Evolutionary conservation across 2,797 vertebrate genomes (phyloP), one percentile per base, ranked within the genome.

Genomic region (Poecile montanus): DNA sequence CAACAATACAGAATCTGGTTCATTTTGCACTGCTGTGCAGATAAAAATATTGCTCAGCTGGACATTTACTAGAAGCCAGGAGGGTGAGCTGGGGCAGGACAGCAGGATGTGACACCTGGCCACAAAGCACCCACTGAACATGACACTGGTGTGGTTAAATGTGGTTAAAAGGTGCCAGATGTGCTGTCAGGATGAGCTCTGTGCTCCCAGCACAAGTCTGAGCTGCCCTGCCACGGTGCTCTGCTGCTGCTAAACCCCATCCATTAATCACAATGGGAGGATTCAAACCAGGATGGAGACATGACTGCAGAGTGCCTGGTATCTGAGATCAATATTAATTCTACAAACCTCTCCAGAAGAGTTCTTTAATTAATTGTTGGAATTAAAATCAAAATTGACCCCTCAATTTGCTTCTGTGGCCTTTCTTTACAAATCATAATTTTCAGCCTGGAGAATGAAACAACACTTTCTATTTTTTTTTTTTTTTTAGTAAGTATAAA

Each of bases 351-450:
- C 57, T 96, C 60, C 67, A 92, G 84, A 81, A 93, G 89, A 95
- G 89, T 90, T 96, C 83, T 85, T 97, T 97, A 97, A 97, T 96
- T 97, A 97, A 95, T 96, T 93, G 93, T 86, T 88, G 77, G 65
- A 90, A 96, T 94, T 96, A 88, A 95, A 96, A 92, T 96, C 30
- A 93, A 86, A 93, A 93, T 84, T 94, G 91, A 96, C 96, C 83
- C 88, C 63, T 96, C 74, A 44, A 82, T 94, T 96, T 94, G 76
- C 76, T 96, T 67, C 63, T 61, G 63, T 58, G 77, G 80, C 76
- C 85, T 92, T 88, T 66, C 76, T 73, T 91, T 63, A 62, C 57
- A 89, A 94, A 93, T 66, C 34, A 36, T 84, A 34, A 9, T 57
- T 90, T 93, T 84, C 60, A 25, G 42, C 60, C 48, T 23, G 29